Evolutionary conservation across 64 coral and sea anemone genomes (phyloP).

Genomic region (Catalaphyllia jardinei): DNA sequence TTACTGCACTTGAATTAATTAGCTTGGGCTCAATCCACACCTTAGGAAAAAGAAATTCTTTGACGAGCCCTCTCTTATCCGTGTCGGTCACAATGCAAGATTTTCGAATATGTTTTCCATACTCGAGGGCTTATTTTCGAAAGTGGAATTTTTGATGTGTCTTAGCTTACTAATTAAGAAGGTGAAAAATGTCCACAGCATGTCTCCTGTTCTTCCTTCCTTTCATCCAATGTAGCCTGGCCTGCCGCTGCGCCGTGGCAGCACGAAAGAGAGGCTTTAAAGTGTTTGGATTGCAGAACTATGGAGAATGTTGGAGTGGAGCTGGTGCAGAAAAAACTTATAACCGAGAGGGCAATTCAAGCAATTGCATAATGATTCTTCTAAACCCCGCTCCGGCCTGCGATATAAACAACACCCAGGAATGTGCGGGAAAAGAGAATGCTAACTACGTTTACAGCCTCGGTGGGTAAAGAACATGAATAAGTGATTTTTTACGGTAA

Average conservation of each 20-base stretch:
- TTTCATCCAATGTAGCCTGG: slow-evolving; percentile 45
- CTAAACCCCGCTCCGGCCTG: slow-evolving; percentile 13
- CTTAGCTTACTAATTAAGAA: no score
- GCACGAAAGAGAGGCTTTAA: slow-evolving; percentile 5
- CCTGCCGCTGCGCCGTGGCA: slow-evolving; percentile 60
- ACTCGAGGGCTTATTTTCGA: no score
- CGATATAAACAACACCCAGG: slow-evolving; percentile 31
- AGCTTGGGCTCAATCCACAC: no score
- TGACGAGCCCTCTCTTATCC: no score
- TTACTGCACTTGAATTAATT: no score
- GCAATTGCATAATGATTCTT: slow-evolving; percentile 38
- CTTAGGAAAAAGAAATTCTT: no score
- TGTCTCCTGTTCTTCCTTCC: neutral
- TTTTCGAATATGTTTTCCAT: no score
- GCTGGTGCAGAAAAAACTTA: slow-evolving; percentile 26
- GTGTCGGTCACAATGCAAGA: no score
- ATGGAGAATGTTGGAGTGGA: slow-evolving; percentile 74
- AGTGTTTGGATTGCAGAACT: slow-evolving; percentile 74
- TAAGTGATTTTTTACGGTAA: no score
- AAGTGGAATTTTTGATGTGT: no score
- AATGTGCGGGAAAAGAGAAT: slow-evolving; percentile 29
- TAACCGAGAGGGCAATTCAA: neutral
- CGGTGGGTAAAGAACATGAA: neutral
- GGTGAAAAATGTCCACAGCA: no score
- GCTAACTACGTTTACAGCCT: slow-evolving; percentile 61